phyloP scores from a whole-genome alignment of 2,797 vertebrate species.

The Enteromius mattozi region DNA sequence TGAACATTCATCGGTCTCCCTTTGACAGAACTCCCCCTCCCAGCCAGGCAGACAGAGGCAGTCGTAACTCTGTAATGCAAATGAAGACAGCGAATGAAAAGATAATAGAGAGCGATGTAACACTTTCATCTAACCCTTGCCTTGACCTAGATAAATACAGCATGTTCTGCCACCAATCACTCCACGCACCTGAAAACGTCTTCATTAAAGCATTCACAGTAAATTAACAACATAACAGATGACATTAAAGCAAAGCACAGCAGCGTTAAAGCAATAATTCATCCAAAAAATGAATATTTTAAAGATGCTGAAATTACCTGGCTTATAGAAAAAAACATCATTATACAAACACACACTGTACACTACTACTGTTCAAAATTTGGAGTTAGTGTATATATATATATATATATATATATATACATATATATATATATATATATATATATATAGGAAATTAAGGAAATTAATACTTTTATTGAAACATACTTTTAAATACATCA shows the following conservation, averaged over 20 bases:
- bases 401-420: too few species aligned
- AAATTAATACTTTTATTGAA: too few species aligned
- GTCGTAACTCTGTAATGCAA: constrained; percentile 79
- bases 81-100: constrained; percentile 47
- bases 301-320: too few species aligned
- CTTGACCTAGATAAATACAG: constrained; percentile 34
- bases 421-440: too few species aligned
- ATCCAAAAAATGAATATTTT: background rate
- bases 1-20: constrained; percentile 81
- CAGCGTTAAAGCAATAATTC: background rate
- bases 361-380: background rate
- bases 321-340: too few species aligned
- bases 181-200: background rate
- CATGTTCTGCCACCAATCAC: background rate
- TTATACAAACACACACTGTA: background rate
- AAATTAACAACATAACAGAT: constrained; percentile 2
- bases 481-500: too few species aligned
- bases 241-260: background rate
- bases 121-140: constrained; percentile 35
- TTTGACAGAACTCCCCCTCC: constrained; percentile 84
- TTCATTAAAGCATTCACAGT: background rate
- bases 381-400: background rate
- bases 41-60: constrained; percentile 81
- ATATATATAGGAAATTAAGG: too few species aligned
- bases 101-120: constrained; percentile 50